Conservation (phyloP, 2,113 vertebrate genomes). For the Megalops atlanticus region DNA sequence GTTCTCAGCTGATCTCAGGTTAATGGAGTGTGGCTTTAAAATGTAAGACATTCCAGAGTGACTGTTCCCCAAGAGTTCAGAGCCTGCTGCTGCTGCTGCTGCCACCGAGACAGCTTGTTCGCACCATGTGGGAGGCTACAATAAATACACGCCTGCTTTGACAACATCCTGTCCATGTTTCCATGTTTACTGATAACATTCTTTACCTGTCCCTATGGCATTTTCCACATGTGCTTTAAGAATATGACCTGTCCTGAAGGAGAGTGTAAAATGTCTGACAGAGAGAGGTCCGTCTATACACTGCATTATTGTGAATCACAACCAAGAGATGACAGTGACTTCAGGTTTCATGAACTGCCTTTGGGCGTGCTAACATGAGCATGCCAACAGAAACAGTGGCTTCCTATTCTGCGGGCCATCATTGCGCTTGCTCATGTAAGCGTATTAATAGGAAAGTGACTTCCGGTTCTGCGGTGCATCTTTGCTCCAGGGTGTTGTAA, state of each 20-base stretch:
- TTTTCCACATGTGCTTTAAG: no score
- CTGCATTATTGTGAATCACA: no score
- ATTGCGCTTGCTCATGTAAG: no score
- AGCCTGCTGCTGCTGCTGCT: not conserved
- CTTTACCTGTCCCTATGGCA: not conserved
- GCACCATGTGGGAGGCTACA: not conserved
- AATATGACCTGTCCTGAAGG: no score
- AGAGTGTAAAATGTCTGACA: no score
- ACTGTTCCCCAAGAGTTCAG: not conserved
- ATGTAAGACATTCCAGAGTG: not conserved
- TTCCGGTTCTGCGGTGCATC: not conserved
- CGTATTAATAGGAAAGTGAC: no score
- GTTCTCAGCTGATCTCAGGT: not conserved
- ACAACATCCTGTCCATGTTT: not conserved
- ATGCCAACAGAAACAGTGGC: not conserved
- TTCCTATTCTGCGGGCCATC: not conserved
- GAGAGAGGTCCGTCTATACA: no score
- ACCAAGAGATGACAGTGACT: not conserved
- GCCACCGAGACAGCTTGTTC: not conserved
- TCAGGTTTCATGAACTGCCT: not conserved
- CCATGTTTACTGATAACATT: not conserved
- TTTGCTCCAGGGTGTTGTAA: not conserved
- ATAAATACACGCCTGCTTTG: not conserved
- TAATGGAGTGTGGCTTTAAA: not conserved
- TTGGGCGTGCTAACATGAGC: not conserved